A percentile compares a stretch with the other conserved stretches of the same genome.
Conservation (phyloP, 2,113 vertebrate species). For the Cercocebus atys region DNA sequence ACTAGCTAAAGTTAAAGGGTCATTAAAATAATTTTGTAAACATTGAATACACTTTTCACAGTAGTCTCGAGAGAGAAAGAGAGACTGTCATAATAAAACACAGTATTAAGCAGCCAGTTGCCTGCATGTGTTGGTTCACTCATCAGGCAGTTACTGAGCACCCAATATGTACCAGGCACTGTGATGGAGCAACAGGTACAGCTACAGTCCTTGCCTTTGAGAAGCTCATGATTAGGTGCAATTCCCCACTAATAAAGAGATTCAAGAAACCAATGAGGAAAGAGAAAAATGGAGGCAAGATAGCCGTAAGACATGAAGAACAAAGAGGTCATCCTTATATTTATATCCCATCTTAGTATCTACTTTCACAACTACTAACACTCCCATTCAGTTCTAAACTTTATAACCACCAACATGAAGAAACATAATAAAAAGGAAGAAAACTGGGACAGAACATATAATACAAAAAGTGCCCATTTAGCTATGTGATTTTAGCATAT, state of each 20-base stretch:
- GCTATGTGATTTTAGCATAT: background rate
- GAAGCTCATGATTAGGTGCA: background rate
- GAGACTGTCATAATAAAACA: background rate
- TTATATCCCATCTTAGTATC: background rate
- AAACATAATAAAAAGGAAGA: background rate
- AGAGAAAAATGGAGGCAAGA: background rate
- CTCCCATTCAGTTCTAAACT: background rate
- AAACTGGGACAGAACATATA: background rate
- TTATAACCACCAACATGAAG: background rate
- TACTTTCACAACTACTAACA: background rate
- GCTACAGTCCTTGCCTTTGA: background rate
- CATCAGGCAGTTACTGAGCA: background rate
- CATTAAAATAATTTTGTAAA: conserved; percentile 36
- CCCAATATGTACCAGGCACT: background rate
- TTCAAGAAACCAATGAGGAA: background rate
- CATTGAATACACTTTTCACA: background rate
- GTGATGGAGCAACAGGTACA: background rate
- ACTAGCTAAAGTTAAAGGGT: background rate
- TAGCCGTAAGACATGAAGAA: background rate
- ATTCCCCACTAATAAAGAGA: background rate
- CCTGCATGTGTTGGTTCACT: background rate
- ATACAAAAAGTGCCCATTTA: background rate
- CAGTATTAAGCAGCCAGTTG: background rate
- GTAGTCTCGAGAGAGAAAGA: background rate
- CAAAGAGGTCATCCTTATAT: background rate